Base-by-base conservation (phyloP, 2,113 vertebrate genomes). In the Lepus europaeus region DNA sequence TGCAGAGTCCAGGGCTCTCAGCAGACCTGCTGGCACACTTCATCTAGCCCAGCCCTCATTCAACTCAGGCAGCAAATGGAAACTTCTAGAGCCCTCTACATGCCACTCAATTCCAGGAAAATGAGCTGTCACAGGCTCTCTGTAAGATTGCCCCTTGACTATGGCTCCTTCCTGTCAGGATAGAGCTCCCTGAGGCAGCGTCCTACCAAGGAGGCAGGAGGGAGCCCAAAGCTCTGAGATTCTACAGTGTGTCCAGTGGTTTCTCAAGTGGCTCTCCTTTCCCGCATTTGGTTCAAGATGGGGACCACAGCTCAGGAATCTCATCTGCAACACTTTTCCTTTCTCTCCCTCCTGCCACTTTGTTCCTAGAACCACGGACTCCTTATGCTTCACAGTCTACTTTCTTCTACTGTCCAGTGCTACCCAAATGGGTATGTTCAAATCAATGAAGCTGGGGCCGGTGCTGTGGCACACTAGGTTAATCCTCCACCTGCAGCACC, bases 71-170 rank as follows among this genome's bases (percentile, higher is more conserved):
- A 72, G 85, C 23, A 56, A 25, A 16, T 66, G 56, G 74, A 89
- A 94, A 91, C 69, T 93, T 56, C 45, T 36, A 92, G 84, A 73
- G 39, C 7, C 23, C 36, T 90, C 59, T 23, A 63, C 17, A 76
- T 16, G 36, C 36, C 53, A 86, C 25, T 14, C 23, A 63, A 10
- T 61, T 31, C 64, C 39, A 51, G 79, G 25, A 93, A 95, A 78
- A 45, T 87, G 59, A 92, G 16, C 23, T 84, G 73, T 83, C 68
- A 63, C 36, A 45, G 19, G 4, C 20, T 17, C 33, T 87, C 70
- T 22, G 20, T 39, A 53, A 9, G 27, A 29, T 81, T 22, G 81
- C 49, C 3, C 39, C 10, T 69, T 12, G 17, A 78, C 11, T 63
- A n/a, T 9, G 10, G 64, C 16, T 3, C 68, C 78, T 61, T 27